phyloP scores from a whole-genome alignment of 2,888 invertebrate genomes.

The Zonitis immaculata region DNA sequence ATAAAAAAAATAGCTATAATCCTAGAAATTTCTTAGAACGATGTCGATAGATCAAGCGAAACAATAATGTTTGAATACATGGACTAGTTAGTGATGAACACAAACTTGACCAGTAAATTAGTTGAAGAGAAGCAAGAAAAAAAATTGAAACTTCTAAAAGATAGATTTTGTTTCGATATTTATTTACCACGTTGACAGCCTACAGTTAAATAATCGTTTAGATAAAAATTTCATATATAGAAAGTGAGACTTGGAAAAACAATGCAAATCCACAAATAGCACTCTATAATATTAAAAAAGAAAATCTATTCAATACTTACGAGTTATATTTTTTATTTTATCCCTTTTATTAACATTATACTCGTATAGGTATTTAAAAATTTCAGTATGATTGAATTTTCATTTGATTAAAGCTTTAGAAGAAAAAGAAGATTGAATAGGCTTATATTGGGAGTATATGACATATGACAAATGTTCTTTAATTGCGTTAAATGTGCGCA shows the following conservation, averaged over 20 bases:
- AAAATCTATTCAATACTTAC: background rate
- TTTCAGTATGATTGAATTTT: background rate
- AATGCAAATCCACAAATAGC: background rate
- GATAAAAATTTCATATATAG: background rate
- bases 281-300: background rate
- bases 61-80: constrained; percentile 28
- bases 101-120: constrained; percentile 1
- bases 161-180: constrained; percentile 20
- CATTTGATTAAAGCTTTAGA: background rate
- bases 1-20: constrained; percentile 4
- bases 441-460: background rate
- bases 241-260: background rate
- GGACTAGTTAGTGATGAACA: constrained; percentile 22
- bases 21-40: constrained; percentile 3
- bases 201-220: constrained; percentile 13
- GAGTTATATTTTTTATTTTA: background rate
- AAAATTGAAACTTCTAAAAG: constrained; percentile 3
- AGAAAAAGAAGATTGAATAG: background rate
- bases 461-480: background rate
- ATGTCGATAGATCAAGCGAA: constrained; percentile 22
- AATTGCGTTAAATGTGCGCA: background rate
- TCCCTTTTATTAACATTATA: background rate
- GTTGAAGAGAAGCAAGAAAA: background rate
- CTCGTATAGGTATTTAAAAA: background rate
- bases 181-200: constrained; percentile 18